These are phyloP conservation scores for Macheiramphus alcinus DNA, from an alignment of 2,113 vertebrate species.

Conservation along the genomic window DNA sequence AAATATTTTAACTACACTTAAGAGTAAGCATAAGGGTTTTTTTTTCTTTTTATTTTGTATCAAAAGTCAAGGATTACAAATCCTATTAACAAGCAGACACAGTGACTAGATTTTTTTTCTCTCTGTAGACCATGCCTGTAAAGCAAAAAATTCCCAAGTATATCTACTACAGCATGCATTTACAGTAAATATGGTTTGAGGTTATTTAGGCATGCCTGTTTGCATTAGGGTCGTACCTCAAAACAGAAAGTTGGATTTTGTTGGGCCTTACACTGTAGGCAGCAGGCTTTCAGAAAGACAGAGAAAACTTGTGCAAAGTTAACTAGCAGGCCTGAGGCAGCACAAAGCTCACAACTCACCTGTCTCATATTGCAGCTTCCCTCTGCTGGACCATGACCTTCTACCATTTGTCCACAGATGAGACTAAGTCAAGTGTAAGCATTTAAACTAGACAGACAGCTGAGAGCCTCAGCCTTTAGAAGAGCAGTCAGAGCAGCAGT, in stretches of 20 bases:
- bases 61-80: background rate
- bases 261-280: background rate
- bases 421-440: background rate
- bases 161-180: background rate
- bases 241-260: background rate
- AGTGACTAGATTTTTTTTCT: background rate
- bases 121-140: fast-evolving
- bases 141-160: background rate
- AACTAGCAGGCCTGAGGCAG: background rate
- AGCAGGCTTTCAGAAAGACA: background rate
- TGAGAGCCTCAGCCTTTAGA: background rate
- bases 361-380: background rate
- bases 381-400: background rate
- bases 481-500: background rate
- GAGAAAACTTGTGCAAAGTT: background rate
- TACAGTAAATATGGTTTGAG: background rate
- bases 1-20: background rate
- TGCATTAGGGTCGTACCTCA: background rate
- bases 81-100: background rate
- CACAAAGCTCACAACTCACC: background rate
- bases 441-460: background rate
- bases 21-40: fast-evolving
- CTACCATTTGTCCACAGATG: background rate
- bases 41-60: background rate
- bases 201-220: background rate